phyloP scores from a whole-genome alignment of 2,797 vertebrate genomes.

The Neosilurus mollespiculum region DNA sequence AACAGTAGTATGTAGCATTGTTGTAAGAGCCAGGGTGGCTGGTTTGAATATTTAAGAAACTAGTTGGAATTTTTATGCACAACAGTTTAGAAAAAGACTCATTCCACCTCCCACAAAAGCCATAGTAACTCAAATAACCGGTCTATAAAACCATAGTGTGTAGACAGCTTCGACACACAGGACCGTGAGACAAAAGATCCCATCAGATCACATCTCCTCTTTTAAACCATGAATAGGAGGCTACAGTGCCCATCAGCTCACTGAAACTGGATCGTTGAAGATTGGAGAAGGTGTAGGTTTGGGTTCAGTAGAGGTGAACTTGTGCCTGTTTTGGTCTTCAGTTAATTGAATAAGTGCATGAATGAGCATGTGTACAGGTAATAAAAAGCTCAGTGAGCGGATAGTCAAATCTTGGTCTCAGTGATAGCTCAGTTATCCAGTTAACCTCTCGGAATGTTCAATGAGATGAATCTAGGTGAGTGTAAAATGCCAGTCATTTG shows the following conservation, averaged over 20 bases:
- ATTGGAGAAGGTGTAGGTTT: background rate
- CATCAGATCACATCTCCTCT: background rate
- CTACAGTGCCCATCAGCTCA: background rate
- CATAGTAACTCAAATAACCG: background rate
- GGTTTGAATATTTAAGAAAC: background rate
- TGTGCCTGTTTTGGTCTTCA: background rate
- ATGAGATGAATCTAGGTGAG: background rate
- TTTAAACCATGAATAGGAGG: background rate
- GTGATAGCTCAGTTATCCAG: background rate
- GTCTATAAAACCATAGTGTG: background rate
- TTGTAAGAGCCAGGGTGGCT: background rate
- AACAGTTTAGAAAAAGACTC: background rate
- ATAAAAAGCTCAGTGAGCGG: background rate
- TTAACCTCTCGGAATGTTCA: background rate
- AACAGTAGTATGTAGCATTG: no score
- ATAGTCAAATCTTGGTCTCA: background rate
- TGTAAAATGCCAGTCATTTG: background rate
- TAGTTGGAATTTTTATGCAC: background rate
- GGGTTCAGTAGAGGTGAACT: background rate
- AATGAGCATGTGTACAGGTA: background rate
- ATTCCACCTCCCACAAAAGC: background rate
- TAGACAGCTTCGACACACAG: background rate
- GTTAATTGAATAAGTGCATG: background rate
- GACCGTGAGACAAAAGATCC: background rate
- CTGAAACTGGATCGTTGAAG: background rate